Evolutionary conservation across 2,113 vertebrate species (phyloP), one percentile per base, ranked within the genome.

Genomic region (Cynocephalus volans): DNA sequence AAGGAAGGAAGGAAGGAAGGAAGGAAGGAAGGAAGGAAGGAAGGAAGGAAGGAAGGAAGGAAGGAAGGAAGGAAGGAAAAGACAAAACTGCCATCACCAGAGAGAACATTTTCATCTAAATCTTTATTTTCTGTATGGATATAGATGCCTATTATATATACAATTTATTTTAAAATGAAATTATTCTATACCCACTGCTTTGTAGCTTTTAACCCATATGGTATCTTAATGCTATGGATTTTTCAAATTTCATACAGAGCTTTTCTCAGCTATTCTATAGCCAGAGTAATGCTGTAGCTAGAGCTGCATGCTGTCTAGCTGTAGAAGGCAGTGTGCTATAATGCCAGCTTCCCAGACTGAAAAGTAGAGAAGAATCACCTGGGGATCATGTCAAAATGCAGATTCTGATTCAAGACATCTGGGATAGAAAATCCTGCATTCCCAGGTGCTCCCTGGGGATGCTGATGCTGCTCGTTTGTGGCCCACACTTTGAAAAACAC

Each of bases 131-230:
- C 48, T 89, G 67, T 45, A 8, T 77, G 67, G 23, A 36, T 65
- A 70, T 48, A 76, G 26, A 85, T 31, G 21, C 23, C 54, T 72
- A 64, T 23, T 82, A 7, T 69, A 83, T 75, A 69, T 36, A 69
- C 36, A 77, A 60, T 67, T 54, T 96, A 85, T 81, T 94, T 96
- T 45, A 33, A 96, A 85, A 18, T 86, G 17, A 6, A 67, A 76
- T 80, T 90, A 70, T 79, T 89, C 69, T 90, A 41, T 26, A 82
- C 50, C 54, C 18, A 50, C n/a, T 58, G 56, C 45, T 45, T 50
- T 69, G 41, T 41, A 41, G 41, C 41, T 56, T 89, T 73, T 60
- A 62, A 67, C 45, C 45, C 65, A 76, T 87, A 12, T 65, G 10
- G 76, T 81, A 18, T 91, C 28, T 90, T 91, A 88, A 85, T 3